Base-by-base conservation (phyloP, 2,797 vertebrate genomes). In the Poecile montanus region DNA sequence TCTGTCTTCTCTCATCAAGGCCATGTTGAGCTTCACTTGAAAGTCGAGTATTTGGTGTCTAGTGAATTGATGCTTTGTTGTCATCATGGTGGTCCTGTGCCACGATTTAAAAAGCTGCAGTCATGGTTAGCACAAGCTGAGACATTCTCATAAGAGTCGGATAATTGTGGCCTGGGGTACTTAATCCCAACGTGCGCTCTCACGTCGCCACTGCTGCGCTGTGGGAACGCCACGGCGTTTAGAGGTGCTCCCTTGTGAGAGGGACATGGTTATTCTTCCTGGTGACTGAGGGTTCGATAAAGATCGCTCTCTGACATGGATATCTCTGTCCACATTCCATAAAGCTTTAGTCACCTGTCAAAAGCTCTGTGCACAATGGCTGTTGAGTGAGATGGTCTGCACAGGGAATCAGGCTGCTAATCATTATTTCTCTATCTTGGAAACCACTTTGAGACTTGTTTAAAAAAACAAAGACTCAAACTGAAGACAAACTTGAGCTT, bases 171-270 rank as follows among this genome's bases (percentile, higher is more conserved):
- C 53, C 67, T 32, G 40, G 60, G 60, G 80, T 87, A 38, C 56
- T 73, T 54, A 42, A 94, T 81, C 44, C 63, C 42, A n/a, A 1
- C 0, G 1, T 62, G 29, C 0, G 1, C 67, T 91, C 60, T 60
- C 42, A 5, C 0, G 0, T 76, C 13, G 3, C 13, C 38, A 1
- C 6, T 60, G 76, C 44, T 1, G 5, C 0, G 4, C 70, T 87
- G 71, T 94, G 92, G 86, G 78, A 95, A 51, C 0, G 1, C 27
- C 12, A 1, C 0, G 1, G 70, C 0, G 0, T 62, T 95, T 51
- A 13, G 16, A 89, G 89, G 48, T 29, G 48, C 63, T 95, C 65
- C 36, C 63, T 45, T 54, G 54, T 2, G 14, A 38, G 65, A 77
- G 25, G 20, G 70, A 25, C 23, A 0, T 50, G 54, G 23, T 67